Base-by-base conservation (phyloP, 2,797 vertebrate genomes). In the Centroberyx gerrardi region DNA sequence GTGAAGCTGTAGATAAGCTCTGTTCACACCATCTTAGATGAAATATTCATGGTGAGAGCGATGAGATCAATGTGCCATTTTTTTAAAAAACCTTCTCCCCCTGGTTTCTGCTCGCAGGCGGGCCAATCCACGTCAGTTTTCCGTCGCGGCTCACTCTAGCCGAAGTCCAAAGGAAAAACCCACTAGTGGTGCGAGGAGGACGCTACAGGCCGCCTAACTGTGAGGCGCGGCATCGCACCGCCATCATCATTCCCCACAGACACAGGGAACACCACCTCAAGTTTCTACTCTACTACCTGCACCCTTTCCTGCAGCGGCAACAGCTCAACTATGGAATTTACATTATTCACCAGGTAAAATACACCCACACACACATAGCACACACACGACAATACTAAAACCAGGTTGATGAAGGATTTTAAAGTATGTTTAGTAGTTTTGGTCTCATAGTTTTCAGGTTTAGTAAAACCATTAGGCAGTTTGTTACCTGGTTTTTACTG, bases 251-350 rank as follows among this genome's bases (percentile, higher is more conserved):
- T 38, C 95, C 96, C 7, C 95, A 96, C 91, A 92, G 93, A 18
- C 91, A 93, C 87, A 56, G 96, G 17, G 96, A 95, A 51, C 92
- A 94, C 59, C 95, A 96, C 81, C 93, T 96, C 0, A 94, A 93
- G 83, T 94, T 94, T 78, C 89, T 97, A 3, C 93, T 97, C 0
- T 96, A 96, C 83, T 94, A 95, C 65, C 88, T 97, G 4, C 96
- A 96, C 29, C 96, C 96, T 0, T 96, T 97, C 73, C 92, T 97
- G 33, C 96, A 96, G 92, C 80, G 92, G 1, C 96, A 96, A 62
- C 96, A 96, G 86, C 93, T 97, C 28, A 90, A 84, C 74, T 97
- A 96, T 17, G 92, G 95, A 18, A 95, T 96, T 27, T 97, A 96
- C 12, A 14, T 96, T 80, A 95, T 96, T 72, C 96, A 97, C 70